Percentiles rank a stretch among this genome's conserved stretches.
These are phyloP conservation scores for Intellagama lesueurii DNA, from an alignment of 2,797 vertebrate genomes.

Conservation along the genomic window DNA sequence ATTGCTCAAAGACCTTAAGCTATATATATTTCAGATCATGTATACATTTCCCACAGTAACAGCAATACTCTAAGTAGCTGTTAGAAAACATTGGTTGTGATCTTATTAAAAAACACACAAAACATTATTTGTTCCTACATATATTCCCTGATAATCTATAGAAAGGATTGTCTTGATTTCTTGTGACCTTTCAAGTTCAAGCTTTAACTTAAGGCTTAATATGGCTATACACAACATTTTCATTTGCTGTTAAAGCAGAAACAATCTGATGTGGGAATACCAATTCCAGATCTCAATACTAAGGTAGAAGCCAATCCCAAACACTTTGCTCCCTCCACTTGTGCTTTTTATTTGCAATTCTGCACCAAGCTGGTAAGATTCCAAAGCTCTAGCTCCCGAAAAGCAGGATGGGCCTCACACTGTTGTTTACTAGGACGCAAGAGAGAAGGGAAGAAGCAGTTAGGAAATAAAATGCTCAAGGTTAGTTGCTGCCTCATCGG, in stretches of 20 bases:
- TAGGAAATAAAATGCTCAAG: background rate
- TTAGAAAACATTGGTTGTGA: background rate
- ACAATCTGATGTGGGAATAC: background rate
- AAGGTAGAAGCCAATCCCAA: background rate
- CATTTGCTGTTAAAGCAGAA: background rate
- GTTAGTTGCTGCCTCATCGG: background rate
- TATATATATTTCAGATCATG: background rate
- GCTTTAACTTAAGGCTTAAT: background rate
- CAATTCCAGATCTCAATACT: background rate
- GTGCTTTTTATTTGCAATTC: background rate
- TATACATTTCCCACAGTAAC: background rate
- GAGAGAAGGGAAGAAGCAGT: background rate
- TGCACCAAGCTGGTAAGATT: background rate
- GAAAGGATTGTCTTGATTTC: background rate
- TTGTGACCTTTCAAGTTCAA: constrained; percentile 1
- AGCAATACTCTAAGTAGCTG: background rate
- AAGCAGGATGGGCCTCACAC: background rate
- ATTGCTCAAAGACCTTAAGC: background rate
- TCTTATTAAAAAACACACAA: background rate
- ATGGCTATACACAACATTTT: too few relatives aligned
- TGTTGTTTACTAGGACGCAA: background rate
- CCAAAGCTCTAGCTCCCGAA: background rate
- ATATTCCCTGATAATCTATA: too few relatives aligned
- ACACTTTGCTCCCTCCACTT: background rate
- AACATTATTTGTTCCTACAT: background rate